Conservation (phyloP, 2,113 vertebrate genomes). For the Ophthalmotilapia sp. region DNA sequence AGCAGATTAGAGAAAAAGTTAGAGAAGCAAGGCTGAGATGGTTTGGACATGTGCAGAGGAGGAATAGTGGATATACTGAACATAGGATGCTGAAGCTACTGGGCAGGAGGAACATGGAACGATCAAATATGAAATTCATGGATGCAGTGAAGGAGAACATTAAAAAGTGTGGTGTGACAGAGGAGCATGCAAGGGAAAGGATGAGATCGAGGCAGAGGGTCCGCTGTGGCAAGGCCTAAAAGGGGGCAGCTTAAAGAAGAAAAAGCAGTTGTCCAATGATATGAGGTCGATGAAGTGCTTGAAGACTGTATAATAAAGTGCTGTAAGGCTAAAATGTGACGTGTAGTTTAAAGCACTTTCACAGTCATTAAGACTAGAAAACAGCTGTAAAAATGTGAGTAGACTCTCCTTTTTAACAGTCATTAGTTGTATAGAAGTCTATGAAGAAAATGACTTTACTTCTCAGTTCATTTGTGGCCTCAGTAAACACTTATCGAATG, state of each 20-base stretch:
- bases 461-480: background rate
- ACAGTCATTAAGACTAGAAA: background rate
- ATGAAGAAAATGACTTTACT: background rate
- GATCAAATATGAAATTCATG: background rate
- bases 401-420: background rate
- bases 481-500: background rate
- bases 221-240: background rate
- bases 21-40: background rate
- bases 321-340: background rate
- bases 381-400: background rate
- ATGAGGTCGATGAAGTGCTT: background rate
- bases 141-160: background rate
- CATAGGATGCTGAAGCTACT: background rate
- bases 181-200: background rate
- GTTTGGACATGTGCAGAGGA: background rate
- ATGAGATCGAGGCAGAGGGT: background rate
- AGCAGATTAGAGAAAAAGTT: background rate
- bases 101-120: background rate
- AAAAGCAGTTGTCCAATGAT: background rate
- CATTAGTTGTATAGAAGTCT: background rate
- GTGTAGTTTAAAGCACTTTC: background rate
- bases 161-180: background rate
- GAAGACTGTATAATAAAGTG: background rate
- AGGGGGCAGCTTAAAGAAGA: background rate
- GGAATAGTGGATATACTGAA: background rate